These are phyloP conservation scores for Rhea pennata DNA, from an alignment of 2,113 vertebrate genomes.

Conservation along the genomic window DNA sequence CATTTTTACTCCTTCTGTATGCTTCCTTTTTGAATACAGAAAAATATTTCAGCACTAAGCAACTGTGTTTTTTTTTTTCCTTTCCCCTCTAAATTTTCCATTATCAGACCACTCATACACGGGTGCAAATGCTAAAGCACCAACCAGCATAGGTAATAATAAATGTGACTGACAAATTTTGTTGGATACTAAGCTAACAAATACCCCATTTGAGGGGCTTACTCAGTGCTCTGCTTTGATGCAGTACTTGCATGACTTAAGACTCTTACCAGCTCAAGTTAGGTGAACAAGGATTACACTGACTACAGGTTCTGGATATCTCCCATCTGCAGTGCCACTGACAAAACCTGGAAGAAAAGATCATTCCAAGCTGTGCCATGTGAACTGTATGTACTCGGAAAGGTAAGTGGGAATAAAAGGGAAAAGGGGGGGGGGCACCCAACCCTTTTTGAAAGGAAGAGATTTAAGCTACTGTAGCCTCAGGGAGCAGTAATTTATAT, in stretches of 20 bases:
- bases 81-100: not conserved
- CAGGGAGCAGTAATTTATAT: constrained; percentile 47
- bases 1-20: not conserved
- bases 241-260: not conserved
- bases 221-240: not conserved
- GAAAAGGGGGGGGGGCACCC: not conserved
- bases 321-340: not conserved
- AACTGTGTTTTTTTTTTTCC: not conserved
- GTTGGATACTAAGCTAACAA: not conserved
- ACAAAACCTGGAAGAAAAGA: not conserved
- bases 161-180: not conserved
- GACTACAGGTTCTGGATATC: not conserved
- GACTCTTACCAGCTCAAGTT: not conserved
- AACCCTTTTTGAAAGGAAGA: constrained; percentile 30
- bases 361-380: not conserved
- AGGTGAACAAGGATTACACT: not conserved
- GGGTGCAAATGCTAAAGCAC: not conserved
- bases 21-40: not conserved
- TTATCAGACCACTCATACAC: not conserved
- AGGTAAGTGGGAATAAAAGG: not conserved
- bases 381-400: not conserved
- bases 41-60: not conserved
- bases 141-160: not conserved
- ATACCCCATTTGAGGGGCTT: not conserved
- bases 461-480: constrained; percentile 8